Percentiles rank a stretch among this genome's conserved stretches.
Evolutionary conservation across 2,797 vertebrate species (phyloP).

Genomic region (Gastrophryne carolinensis): DNA sequence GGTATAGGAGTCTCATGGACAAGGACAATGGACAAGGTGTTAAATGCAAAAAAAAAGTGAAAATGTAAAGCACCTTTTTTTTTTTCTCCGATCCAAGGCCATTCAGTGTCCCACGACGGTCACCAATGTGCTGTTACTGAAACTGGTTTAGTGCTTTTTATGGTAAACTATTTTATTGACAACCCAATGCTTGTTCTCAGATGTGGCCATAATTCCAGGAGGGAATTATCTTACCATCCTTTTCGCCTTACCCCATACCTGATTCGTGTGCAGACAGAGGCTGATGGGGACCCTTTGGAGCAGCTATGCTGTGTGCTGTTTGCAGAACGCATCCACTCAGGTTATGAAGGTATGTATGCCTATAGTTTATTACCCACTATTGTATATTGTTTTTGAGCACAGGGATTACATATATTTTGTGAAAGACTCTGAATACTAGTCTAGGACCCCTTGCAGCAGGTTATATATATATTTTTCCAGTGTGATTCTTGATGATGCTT

Average conservation of each 20-base stretch:
- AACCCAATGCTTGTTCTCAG: conserved; percentile 60
- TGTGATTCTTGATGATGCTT: background rate
- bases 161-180: background rate
- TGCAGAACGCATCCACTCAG: conserved; percentile 93
- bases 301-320: conserved; percentile 94
- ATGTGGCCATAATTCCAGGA: conserved; percentile 74
- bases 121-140: no score
- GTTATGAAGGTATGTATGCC: conserved; percentile 84
- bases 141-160: no score
- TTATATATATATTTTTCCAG: background rate
- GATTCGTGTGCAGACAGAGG: conserved; percentile 81
- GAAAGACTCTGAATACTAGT: background rate
- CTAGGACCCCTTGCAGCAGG: background rate
- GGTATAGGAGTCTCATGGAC: no score
- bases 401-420: background rate
- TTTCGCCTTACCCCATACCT: conserved; percentile 95
- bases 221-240: conserved; percentile 80
- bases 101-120: no score
- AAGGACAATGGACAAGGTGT: no score
- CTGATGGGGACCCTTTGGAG: conserved; percentile 69
- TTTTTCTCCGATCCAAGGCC: no score
- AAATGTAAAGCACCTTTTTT: no score
- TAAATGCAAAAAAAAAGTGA: no score
- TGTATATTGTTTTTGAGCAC: background rate
- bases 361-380: background rate